Conservation (phyloP, 2,888 invertebrate genomes). For the Petrophora chlorosata region DNA sequence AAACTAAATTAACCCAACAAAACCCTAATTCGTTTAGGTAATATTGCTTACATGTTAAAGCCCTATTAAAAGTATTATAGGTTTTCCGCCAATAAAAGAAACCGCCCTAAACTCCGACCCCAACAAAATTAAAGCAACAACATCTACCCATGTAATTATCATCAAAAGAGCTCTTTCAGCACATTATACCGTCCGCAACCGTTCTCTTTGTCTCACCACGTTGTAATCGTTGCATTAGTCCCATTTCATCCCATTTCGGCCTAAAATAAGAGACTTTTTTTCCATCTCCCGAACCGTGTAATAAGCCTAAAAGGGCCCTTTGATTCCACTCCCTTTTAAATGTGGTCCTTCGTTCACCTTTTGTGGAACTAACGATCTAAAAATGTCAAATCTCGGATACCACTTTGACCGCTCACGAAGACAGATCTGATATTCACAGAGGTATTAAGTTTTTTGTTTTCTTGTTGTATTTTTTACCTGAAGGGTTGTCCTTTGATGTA, state of each 20-base stretch:
- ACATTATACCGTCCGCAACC: slow-evolving; percentile 9
- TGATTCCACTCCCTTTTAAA: slow-evolving; percentile 68
- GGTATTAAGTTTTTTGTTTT: slow-evolving; percentile 51
- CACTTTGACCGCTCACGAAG: slow-evolving; percentile 51
- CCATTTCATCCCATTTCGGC: slow-evolving; percentile 15
- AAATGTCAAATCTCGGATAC: slow-evolving; percentile 50
- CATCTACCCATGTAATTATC: slow-evolving; percentile 16
- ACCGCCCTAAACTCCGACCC: background rate
- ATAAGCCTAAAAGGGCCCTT: slow-evolving; percentile 74
- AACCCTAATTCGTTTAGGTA: too few species aligned
- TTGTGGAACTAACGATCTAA: slow-evolving; percentile 58
- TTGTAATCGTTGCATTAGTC: slow-evolving; percentile 24
- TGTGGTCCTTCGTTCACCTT: slow-evolving; percentile 66
- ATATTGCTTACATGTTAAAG: too few species aligned
- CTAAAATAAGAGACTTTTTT: slow-evolving; percentile 50
- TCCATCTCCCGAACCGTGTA: slow-evolving; percentile 54
- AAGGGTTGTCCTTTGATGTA: slow-evolving; percentile 24
- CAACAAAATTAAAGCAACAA: slow-evolving; percentile 5
- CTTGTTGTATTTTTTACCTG: slow-evolving; percentile 25
- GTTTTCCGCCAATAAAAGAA: background rate
- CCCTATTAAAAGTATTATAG: background rate
- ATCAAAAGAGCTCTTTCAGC: slow-evolving; percentile 8
- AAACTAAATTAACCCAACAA: too few species aligned
- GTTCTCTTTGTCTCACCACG: slow-evolving; percentile 16
- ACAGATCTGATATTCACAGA: slow-evolving; percentile 39